Evolutionary conservation across 1,140 invertebrate species (phyloP).

Genomic region (Hyles vespertilio): DNA sequence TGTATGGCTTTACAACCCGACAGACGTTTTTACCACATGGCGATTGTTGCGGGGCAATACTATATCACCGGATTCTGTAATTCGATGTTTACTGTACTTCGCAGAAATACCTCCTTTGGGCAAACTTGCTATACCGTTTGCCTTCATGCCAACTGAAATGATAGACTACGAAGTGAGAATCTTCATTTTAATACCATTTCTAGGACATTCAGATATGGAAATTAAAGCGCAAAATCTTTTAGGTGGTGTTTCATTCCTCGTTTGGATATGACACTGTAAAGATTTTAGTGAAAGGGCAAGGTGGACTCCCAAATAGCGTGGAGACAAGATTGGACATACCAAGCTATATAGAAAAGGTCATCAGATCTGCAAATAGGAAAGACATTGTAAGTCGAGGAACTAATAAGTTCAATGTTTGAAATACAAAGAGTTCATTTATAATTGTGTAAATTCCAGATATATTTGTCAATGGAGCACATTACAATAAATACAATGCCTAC

Average conservation of each 20-base stretch:
- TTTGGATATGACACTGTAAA: constrained; percentile 62
- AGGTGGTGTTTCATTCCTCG: constrained; percentile 50
- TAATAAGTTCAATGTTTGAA: not conserved
- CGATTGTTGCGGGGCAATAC: constrained; percentile 52
- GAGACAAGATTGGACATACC: constrained; percentile 62
- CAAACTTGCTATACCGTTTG: constrained; percentile 60
- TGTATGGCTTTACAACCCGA: constrained; percentile 64
- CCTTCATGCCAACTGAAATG: constrained; percentile 68
- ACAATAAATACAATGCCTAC: constrained; percentile 56
- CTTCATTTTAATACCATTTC: not conserved
- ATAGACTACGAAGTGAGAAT: constrained; percentile 60
- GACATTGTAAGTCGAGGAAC: constrained; percentile 38
- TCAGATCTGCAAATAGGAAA: constrained; percentile 43
- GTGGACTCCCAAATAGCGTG: constrained; percentile 60
- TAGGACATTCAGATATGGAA: too few relatives aligned
- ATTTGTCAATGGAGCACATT: constrained; percentile 56
- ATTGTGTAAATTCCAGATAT: constrained; percentile 37
- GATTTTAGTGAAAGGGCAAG: constrained; percentile 56
- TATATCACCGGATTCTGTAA: constrained; percentile 33
- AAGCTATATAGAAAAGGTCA: constrained; percentile 42
- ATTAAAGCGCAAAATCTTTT: constrained; percentile 5
- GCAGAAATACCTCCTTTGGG: constrained; percentile 58
- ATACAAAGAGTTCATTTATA: not conserved
- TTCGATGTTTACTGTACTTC: constrained; percentile 61
- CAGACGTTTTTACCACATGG: constrained; percentile 63